phyloP scores from a whole-genome alignment of 1,140 invertebrate species.

The Drosophila funebris region DNA sequence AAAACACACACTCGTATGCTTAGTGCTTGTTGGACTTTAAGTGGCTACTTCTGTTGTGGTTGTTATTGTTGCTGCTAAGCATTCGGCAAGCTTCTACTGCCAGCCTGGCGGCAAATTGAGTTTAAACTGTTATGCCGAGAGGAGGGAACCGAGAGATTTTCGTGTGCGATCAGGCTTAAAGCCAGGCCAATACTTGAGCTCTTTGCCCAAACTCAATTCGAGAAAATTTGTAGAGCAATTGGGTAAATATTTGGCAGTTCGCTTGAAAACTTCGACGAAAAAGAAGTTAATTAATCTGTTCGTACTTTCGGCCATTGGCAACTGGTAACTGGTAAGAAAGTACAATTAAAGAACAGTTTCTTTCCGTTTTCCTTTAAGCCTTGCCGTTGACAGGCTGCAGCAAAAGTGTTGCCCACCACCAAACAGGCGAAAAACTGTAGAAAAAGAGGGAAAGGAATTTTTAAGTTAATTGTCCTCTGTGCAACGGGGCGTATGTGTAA shows the following conservation, averaged over 20 bases:
- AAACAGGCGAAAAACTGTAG: background rate
- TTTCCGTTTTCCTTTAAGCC: constrained; percentile 2
- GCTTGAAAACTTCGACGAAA: constrained; percentile 33
- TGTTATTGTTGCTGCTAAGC: constrained; percentile 22
- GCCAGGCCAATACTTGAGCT: background rate
- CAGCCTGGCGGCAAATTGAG: constrained; percentile 28
- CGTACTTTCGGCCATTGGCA: constrained; percentile 21
- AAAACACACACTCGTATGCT: background rate
- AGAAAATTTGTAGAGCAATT: too few species aligned
- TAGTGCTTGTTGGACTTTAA: constrained; percentile 26
- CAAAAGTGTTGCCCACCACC: background rate
- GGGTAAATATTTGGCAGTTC: constrained; percentile 33
- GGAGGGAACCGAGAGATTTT: background rate
- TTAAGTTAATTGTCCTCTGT: constrained; percentile 58
- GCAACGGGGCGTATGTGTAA: constrained; percentile 68
- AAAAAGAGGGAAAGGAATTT: constrained; percentile 7
- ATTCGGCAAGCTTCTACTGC: constrained; percentile 20
- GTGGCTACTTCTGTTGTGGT: constrained; percentile 14
- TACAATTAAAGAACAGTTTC: constrained; percentile 5
- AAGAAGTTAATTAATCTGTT: constrained; percentile 68
- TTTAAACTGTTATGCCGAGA: constrained; percentile 26
- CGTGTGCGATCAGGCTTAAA: constrained; percentile 6
- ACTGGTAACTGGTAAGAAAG: constrained; percentile 25
- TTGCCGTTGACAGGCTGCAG: background rate
- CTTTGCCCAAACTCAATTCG: constrained; percentile 11